Percentiles rank a stretch among this genome's conserved stretches.
These are phyloP conservation scores for Chrysopilus asiliformis DNA, from an alignment of 2,888 invertebrate species.

Conservation along the genomic window DNA sequence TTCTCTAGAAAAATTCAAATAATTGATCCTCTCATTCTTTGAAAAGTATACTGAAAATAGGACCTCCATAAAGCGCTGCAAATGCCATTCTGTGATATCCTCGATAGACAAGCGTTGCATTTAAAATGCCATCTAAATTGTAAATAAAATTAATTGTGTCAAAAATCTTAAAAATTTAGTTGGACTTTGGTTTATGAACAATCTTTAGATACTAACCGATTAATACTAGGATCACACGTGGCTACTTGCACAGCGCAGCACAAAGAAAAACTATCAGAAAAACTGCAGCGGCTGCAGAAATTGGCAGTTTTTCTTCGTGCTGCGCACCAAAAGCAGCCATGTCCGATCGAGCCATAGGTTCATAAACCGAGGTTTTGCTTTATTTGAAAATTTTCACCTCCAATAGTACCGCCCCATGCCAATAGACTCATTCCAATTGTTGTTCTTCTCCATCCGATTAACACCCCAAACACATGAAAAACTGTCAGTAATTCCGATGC, in stretches of 20 bases:
- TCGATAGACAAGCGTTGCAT: constrained; percentile 1
- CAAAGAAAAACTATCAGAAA: too few relatives aligned
- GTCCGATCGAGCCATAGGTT: too few relatives aligned
- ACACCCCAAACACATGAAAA: constrained; percentile 1
- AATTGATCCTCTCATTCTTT: neutral
- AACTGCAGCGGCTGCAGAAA: too few relatives aligned
- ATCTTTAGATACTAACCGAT: too few relatives aligned
- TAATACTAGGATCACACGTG: too few relatives aligned
- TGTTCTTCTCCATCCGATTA: constrained; percentile 1
- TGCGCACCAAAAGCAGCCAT: too few relatives aligned
- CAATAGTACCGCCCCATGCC: constrained; percentile 3
- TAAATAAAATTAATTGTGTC: neutral
- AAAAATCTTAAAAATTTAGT: too few relatives aligned
- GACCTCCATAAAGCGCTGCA: neutral
- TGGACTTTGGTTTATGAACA: too few relatives aligned
- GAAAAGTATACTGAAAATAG: constrained; percentile 3
- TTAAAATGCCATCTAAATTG: constrained; percentile 3
- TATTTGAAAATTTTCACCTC: constrained; percentile 1
- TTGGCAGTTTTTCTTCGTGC: too few relatives aligned
- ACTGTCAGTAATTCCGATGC: constrained; percentile 1
- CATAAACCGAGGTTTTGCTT: too few relatives aligned
- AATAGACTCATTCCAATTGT: constrained; percentile 2
- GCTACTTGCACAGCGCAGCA: too few relatives aligned
- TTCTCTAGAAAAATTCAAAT: neutral
- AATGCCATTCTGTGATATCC: constrained; percentile 6